Percentiles rank a stretch among this genome's conserved stretches.
These are phyloP conservation scores for Diorhabda carinulata DNA, from an alignment of 1,140 invertebrate genomes.

Conservation along the genomic window DNA sequence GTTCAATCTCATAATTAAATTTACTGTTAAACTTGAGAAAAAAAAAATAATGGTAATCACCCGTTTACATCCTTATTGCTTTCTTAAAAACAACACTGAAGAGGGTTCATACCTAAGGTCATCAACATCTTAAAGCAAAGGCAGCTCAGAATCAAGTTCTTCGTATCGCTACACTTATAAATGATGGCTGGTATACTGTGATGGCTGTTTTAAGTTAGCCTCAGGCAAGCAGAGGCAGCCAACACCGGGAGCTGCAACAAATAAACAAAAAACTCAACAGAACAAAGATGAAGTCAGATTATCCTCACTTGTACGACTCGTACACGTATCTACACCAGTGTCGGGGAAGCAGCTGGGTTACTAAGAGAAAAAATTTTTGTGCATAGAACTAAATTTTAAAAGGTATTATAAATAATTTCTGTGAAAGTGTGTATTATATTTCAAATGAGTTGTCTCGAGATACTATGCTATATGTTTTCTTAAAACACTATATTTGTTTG, in stretches of 20 bases:
- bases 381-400: too few species aligned
- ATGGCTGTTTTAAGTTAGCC: slow-evolving; percentile 44
- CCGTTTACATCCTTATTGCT: slow-evolving; percentile 13
- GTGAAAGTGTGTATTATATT: too few species aligned
- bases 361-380: neutral
- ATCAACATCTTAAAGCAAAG: slow-evolving; percentile 43
- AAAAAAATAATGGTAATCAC: slow-evolving; percentile 7
- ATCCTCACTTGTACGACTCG: slow-evolving; percentile 35
- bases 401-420: too few species aligned
- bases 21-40: neutral
- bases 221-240: slow-evolving; percentile 40
- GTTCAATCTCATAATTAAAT: too few species aligned
- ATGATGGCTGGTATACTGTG: slow-evolving; percentile 41
- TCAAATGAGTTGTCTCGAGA: too few species aligned
- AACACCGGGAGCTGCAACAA: slow-evolving; percentile 46
- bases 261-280: slow-evolving; percentile 44
- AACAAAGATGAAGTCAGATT: slow-evolving; percentile 44
- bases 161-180: slow-evolving; percentile 46
- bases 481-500: too few species aligned
- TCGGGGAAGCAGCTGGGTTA: neutral
- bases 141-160: slow-evolving; percentile 44
- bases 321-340: slow-evolving; percentile 20
- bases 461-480: too few species aligned
- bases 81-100: slow-evolving; percentile 18
- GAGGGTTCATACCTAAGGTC: slow-evolving; percentile 38